A percentile compares a stretch with the other conserved stretches of the same genome.
Conservation (phyloP, 2,888 invertebrate genomes). For the Troides oblongomaculatus region DNA sequence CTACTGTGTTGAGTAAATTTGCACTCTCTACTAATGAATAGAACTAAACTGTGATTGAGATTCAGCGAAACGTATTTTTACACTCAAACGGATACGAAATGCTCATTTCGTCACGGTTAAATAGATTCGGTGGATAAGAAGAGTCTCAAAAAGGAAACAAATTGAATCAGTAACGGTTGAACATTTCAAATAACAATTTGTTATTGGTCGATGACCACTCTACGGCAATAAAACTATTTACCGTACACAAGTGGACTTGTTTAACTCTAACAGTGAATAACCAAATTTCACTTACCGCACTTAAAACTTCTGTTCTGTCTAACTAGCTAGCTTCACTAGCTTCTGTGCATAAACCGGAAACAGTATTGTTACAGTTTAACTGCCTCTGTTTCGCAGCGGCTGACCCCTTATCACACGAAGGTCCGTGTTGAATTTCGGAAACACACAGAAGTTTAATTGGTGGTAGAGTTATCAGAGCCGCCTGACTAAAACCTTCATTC, state of each 20-base stretch:
- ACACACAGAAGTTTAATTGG: no score
- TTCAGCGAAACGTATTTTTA: conserved; percentile 13
- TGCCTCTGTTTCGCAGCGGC: no score
- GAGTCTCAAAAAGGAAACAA: background rate
- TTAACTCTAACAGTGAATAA: background rate
- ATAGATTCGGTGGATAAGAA: background rate
- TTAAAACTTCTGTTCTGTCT: background rate
- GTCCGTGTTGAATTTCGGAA: no score
- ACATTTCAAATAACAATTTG: background rate
- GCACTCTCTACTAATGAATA: background rate
- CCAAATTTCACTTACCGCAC: background rate
- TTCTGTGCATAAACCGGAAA: no score
- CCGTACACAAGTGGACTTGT: background rate
- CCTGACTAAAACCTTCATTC: no score
- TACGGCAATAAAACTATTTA: background rate
- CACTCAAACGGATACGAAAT: conserved; percentile 4
- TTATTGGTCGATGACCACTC: background rate
- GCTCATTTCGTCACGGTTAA: conserved; percentile 1
- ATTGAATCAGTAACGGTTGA: background rate
- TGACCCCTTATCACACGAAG: no score
- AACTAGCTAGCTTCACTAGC: no score
- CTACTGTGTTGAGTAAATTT: background rate
- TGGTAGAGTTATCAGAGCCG: no score
- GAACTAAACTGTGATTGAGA: conserved; percentile 5
- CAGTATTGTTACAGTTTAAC: no score